Percentiles rank a stretch among this genome's conserved stretches.
Evolutionary conservation across 2,113 vertebrate species (phyloP).

Genomic region (Ictidomys tridecemlineatus): DNA sequence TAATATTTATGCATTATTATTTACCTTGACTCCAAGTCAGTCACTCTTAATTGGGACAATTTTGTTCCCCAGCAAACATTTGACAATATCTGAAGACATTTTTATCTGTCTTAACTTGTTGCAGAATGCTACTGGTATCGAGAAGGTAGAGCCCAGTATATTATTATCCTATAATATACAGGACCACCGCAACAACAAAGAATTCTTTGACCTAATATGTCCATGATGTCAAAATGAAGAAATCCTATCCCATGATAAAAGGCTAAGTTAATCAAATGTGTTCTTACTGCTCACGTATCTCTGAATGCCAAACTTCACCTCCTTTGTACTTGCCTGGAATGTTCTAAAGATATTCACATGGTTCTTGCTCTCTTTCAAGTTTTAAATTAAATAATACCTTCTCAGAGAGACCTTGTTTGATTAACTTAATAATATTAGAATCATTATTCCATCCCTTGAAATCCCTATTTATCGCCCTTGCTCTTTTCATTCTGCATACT

Average conservation of each 20-base stretch:
- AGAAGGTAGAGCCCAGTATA: background rate
- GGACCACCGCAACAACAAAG: background rate
- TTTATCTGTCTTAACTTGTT: background rate
- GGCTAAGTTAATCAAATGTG: background rate
- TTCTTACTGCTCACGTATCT: background rate
- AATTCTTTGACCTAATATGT: background rate
- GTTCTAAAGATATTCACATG: background rate
- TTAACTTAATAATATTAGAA: background rate
- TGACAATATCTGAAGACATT: background rate
- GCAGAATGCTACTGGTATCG: background rate
- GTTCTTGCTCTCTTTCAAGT: background rate
- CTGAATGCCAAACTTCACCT: background rate
- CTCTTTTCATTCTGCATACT: background rate
- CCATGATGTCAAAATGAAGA: background rate
- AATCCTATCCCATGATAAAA: background rate
- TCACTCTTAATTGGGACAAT: background rate
- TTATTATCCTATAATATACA: background rate
- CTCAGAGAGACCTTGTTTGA: background rate
- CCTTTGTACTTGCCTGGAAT: background rate
- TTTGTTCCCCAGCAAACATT: background rate
- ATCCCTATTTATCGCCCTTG: background rate
- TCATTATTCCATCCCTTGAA: constrained; percentile 8
- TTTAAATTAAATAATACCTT: constrained; percentile 27
- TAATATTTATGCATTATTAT: background rate
- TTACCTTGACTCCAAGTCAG: background rate